These are phyloP conservation scores for Idaea straminata DNA, from an alignment of 2,888 invertebrate species.

Conservation along the genomic window DNA sequence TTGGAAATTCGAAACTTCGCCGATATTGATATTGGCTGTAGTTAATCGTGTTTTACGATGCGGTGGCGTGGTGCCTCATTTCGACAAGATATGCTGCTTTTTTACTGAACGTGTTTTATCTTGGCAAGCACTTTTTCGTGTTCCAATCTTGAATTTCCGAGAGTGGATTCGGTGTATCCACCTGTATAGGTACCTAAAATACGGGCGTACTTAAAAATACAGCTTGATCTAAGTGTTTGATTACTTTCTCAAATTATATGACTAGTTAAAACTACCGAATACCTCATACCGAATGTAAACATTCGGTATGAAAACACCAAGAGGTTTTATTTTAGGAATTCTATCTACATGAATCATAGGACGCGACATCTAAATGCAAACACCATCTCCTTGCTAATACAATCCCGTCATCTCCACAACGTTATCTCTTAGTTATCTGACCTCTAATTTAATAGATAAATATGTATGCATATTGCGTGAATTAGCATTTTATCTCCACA, in stretches of 20 bases:
- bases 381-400: slow-evolving; percentile 41
- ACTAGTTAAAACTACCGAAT: too few species aligned
- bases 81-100: not conserved
- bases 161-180: not conserved
- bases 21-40: slow-evolving; percentile 7
- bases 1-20: slow-evolving; percentile 12
- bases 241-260: not conserved
- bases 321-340: not conserved
- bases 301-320: not conserved
- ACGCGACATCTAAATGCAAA: slow-evolving; percentile 13
- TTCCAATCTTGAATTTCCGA: not conserved
- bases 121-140: not conserved
- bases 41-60: slow-evolving; percentile 3
- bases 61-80: not conserved
- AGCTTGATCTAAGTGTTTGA: not conserved
- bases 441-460: slow-evolving; percentile 62
- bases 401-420: slow-evolving; percentile 41
- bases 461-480: slow-evolving; percentile 60
- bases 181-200: not conserved
- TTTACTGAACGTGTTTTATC: slow-evolving; percentile 1
- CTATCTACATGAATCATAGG: not conserved
- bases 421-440: slow-evolving; percentile 39
- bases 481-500: slow-evolving; percentile 77
- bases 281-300: too few species aligned
- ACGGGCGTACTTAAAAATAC: not conserved